Conservation (phyloP, 2,797 vertebrate genomes). For the Spheniscus humboldti region DNA sequence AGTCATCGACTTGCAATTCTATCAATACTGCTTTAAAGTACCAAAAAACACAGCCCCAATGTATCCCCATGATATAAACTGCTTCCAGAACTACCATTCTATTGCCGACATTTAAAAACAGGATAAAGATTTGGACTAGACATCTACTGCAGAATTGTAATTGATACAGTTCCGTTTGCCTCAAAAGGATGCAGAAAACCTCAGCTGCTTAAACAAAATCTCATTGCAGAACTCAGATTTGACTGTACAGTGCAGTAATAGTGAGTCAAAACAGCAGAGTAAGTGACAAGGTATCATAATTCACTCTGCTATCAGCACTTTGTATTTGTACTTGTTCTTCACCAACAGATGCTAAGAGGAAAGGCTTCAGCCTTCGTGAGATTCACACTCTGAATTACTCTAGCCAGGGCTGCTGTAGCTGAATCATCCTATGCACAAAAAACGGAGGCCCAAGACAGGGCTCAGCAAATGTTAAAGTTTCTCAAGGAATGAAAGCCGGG, state of each 20-base stretch:
- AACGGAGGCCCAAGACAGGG: neutral
- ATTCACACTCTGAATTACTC: neutral
- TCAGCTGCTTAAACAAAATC: neutral
- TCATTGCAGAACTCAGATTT: neutral
- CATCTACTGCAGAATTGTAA: neutral
- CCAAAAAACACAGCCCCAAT: neutral
- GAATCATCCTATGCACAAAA: neutral
- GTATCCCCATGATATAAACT: neutral
- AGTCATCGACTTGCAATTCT: neutral
- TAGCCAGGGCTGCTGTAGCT: neutral
- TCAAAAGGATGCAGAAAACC: neutral
- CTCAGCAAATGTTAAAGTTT: neutral
- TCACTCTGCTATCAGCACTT: neutral
- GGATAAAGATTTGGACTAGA: neutral
- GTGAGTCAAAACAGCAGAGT: neutral
- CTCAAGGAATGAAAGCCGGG: constrained; percentile 33
- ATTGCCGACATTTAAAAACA: neutral
- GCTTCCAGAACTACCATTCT: neutral
- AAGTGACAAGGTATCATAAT: neutral
- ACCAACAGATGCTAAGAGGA: neutral
- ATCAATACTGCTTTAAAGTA: neutral
- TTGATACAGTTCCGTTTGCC: neutral
- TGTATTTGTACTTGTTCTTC: neutral
- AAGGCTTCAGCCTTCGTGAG: neutral
- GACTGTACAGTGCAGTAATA: neutral